phyloP scores from a whole-genome alignment of 2,888 invertebrate species.

The Pandemis cinnamomeana region DNA sequence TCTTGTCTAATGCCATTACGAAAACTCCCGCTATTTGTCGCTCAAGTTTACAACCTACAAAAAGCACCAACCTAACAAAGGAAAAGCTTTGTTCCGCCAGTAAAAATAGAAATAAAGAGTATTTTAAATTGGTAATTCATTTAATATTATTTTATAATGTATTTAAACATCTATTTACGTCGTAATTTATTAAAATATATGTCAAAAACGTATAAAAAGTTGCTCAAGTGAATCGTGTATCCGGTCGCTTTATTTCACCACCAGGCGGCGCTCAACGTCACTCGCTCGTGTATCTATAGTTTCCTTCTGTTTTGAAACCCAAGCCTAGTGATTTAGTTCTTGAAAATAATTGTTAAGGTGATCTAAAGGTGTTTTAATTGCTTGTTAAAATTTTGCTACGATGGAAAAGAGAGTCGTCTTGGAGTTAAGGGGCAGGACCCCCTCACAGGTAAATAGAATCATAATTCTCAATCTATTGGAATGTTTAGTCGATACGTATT shows the following conservation, averaged over 20 bases:
- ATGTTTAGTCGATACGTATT: constrained; percentile 85
- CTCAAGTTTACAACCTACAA: constrained; percentile 54
- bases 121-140: background rate
- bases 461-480: constrained; percentile 72
- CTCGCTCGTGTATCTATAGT: constrained; percentile 82
- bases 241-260: constrained; percentile 67
- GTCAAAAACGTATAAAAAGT: constrained; percentile 41
- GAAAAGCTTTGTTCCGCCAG: constrained; percentile 12
- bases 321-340: constrained; percentile 82
- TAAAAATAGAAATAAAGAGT: background rate
- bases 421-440: constrained; percentile 96
- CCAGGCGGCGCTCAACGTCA: constrained; percentile 81
- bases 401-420: constrained; percentile 98
- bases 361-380: constrained; percentile 69
- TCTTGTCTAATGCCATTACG: constrained; percentile 44
- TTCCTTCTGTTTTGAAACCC: constrained; percentile 86
- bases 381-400: constrained; percentile 59
- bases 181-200: background rate
- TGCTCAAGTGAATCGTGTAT: constrained; percentile 60
- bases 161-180: background rate
- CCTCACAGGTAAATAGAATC: constrained; percentile 91
- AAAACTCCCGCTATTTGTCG: constrained; percentile 60
- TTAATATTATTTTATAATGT: background rate
- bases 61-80: constrained; percentile 55
- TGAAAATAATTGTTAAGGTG: constrained; percentile 68